phyloP scores from a whole-genome alignment of 1,140 invertebrate genomes.

The Sarcophaga peregrina region DNA sequence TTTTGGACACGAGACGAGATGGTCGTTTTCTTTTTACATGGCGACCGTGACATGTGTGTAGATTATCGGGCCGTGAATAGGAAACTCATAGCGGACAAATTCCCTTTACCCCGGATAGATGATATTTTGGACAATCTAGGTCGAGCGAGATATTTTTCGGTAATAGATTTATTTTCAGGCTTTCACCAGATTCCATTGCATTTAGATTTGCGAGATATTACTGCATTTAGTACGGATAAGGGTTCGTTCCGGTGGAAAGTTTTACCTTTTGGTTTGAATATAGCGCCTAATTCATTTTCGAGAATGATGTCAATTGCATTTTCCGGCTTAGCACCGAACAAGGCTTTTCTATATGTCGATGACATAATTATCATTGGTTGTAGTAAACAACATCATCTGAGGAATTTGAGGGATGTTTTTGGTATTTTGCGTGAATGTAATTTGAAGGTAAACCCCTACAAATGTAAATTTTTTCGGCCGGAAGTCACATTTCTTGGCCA shows the following conservation, averaged over 20 bases:
- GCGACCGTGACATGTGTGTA: too few species aligned
- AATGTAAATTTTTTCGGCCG: conserved; percentile 39
- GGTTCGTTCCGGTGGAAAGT: conserved; percentile 6
- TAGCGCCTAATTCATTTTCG: conserved; percentile 28
- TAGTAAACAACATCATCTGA: conserved; percentile 29
- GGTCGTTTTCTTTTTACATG: too few species aligned
- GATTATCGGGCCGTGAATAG: conserved; percentile 40
- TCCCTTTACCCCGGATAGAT: conserved; percentile 67
- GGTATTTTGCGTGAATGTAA: background rate
- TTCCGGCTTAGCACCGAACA: background rate
- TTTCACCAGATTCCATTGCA: conserved; percentile 1
- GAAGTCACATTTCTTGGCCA: conserved; percentile 51
- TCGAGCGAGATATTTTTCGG: conserved; percentile 44
- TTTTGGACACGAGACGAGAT: too few species aligned
- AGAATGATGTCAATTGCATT: conserved; percentile 39
- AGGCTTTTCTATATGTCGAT: conserved; percentile 50
- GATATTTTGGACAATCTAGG: conserved; percentile 55
- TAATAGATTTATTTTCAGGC: conserved; percentile 29
- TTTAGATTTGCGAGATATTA: background rate
- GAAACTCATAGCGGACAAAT: conserved; percentile 56
- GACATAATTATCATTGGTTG: conserved; percentile 4
- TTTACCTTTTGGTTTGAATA: conserved; percentile 43
- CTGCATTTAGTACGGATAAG: conserved; percentile 34
- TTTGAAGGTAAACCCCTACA: background rate
- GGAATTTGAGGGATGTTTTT: conserved; percentile 34